Evolutionary conservation across 2,888 invertebrate genomes (phyloP).

Genomic region (Thumatha senex): DNA sequence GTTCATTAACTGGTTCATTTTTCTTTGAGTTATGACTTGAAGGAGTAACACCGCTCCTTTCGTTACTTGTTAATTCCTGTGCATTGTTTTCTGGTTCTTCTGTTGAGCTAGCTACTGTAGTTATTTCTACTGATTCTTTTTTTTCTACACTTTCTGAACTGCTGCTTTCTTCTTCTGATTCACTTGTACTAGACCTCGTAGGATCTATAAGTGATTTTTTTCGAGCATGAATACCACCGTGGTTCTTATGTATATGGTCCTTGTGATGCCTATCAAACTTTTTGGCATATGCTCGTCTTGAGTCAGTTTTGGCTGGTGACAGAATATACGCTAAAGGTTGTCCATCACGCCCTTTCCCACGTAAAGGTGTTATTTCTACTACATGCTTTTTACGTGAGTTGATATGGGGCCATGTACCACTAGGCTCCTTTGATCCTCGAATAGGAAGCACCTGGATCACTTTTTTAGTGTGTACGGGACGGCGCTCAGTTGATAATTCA

Average conservation of each 20-base stretch:
- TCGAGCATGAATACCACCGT: background rate
- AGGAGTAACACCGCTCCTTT: background rate
- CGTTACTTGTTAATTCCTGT: background rate
- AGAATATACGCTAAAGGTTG: conserved; percentile 32
- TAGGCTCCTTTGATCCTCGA: conserved; percentile 15
- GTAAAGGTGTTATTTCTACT: conserved; percentile 27
- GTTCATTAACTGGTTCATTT: background rate
- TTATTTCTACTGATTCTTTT: background rate
- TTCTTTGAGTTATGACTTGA: background rate
- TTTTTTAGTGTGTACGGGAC: conserved; percentile 15
- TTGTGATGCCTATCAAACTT: background rate
- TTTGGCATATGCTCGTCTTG: background rate
- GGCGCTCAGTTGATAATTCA: conserved; percentile 7
- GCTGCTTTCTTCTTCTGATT: background rate
- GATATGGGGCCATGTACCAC: conserved; percentile 15
- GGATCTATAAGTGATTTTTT: background rate
- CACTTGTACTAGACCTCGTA: background rate
- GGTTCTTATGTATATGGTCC: background rate
- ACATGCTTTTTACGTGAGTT: conserved; percentile 31
- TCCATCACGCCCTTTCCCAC: conserved; percentile 23
- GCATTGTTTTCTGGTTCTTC: background rate
- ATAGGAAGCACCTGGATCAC: conserved; percentile 25
- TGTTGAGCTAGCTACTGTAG: background rate
- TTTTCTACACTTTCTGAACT: background rate
- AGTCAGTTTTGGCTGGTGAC: conserved; percentile 20